phyloP scores from a whole-genome alignment of 2,113 vertebrate species.

The Cairina moschata region DNA sequence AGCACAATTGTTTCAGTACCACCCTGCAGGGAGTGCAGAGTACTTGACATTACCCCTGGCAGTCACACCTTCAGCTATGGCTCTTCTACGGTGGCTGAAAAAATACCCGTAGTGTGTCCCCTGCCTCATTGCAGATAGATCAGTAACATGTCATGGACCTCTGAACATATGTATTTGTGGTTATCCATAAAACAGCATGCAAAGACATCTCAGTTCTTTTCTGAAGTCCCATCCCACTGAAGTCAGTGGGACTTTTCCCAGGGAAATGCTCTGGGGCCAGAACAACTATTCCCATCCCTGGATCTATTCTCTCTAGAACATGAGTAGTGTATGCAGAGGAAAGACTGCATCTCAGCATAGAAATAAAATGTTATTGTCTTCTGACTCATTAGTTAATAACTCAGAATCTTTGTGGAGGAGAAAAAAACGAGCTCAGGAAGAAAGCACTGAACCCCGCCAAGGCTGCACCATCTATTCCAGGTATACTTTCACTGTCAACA shows the following conservation, averaged over 20 bases:
- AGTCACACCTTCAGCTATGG: background rate
- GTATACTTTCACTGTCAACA: background rate
- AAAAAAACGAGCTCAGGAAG: background rate
- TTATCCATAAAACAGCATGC: background rate
- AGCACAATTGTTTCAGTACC: background rate
- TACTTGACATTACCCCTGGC: background rate
- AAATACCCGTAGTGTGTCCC: background rate
- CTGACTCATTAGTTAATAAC: background rate
- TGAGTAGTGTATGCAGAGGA: background rate
- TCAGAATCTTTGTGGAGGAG: background rate
- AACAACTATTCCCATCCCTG: background rate
- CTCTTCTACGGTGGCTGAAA: background rate
- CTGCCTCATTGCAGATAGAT: background rate
- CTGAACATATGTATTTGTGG: background rate
- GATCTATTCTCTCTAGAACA: background rate
- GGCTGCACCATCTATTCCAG: background rate
- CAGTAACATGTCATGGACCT: background rate
- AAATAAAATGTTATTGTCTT: background rate
- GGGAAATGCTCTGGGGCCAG: background rate
- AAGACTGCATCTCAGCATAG: background rate
- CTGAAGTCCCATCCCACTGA: background rate
- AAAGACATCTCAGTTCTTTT: background rate
- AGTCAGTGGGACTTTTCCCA: background rate
- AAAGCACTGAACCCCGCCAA: background rate
- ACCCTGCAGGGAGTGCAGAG: background rate